Evolutionary conservation across 2,888 invertebrate species (phyloP).

Genomic region (Phania funesta): DNA sequence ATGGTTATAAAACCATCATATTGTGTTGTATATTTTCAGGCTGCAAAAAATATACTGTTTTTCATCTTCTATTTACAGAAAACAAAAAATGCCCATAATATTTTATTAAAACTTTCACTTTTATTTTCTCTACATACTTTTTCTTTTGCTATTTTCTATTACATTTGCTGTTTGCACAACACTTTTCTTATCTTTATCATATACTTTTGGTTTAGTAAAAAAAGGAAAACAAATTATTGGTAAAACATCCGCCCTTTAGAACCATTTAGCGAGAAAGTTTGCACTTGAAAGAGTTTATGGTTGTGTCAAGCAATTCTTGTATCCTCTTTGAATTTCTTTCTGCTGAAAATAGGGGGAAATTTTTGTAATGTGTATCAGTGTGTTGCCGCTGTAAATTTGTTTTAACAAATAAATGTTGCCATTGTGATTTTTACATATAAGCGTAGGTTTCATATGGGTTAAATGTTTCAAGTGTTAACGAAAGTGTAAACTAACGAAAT

Average conservation of each 20-base stretch:
- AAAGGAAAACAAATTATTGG: slow-evolving; percentile 3
- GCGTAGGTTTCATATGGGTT: too few species aligned
- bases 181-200: slow-evolving; percentile 28
- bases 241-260: slow-evolving; percentile 57
- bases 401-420: slow-evolving; percentile 3
- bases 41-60: background rate
- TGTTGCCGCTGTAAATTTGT: background rate
- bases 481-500: too few species aligned
- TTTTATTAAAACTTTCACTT: slow-evolving; percentile 43
- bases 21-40: slow-evolving; percentile 38
- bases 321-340: slow-evolving; percentile 35
- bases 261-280: slow-evolving; percentile 63
- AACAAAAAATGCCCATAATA: background rate
- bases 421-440: too few species aligned
- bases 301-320: background rate
- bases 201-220: background rate
- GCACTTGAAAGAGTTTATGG: slow-evolving; percentile 63
- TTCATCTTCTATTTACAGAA: background rate
- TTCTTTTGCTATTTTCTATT: slow-evolving; percentile 1
- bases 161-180: slow-evolving; percentile 11
- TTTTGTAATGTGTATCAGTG: background rate
- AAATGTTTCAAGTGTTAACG: too few species aligned
- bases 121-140: slow-evolving; percentile 1
- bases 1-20: too few species aligned
- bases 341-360: slow-evolving; percentile 45